Percentiles rank a stretch among this genome's conserved stretches.
Evolutionary conservation across 2,113 vertebrate genomes (phyloP).

Genomic region (Ceratotherium simum): DNA sequence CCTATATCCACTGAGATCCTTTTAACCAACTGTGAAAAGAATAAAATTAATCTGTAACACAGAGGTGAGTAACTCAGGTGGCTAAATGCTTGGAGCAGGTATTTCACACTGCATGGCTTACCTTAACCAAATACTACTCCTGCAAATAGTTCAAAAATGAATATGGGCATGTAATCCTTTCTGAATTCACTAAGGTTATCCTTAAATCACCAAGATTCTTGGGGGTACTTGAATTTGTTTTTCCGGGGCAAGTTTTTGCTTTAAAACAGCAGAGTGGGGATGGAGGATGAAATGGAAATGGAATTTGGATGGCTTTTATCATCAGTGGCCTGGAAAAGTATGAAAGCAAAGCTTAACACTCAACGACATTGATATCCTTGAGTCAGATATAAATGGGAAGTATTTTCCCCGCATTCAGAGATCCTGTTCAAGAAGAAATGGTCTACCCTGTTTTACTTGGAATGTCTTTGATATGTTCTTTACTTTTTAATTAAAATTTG

Average conservation of each 20-base stretch:
- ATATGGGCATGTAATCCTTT: not conserved
- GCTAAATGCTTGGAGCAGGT: not conserved
- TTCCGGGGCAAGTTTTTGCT: not conserved
- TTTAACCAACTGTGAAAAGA: slow-evolving; percentile 18
- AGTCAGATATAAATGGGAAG: not conserved
- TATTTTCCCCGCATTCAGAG: not conserved
- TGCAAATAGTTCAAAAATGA: not conserved
- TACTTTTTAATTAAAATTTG: not conserved
- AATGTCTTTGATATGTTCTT: not conserved
- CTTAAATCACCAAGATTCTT: not conserved
- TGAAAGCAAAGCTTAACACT: not conserved
- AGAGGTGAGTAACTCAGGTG: not conserved
- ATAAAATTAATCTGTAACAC: not conserved
- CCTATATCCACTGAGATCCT: not conserved
- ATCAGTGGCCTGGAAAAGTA: not conserved
- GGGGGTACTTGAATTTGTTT: not conserved
- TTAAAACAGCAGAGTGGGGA: not conserved
- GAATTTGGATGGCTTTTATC: not conserved
- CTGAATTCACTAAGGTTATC: not conserved
- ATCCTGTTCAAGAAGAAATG: not conserved
- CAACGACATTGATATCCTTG: not conserved
- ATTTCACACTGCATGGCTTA: not conserved
- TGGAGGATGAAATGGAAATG: not conserved
- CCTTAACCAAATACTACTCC: not conserved
- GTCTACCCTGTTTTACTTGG: not conserved